Conservation (phyloP, 1,140 invertebrate species). For the Mya arenaria region DNA sequence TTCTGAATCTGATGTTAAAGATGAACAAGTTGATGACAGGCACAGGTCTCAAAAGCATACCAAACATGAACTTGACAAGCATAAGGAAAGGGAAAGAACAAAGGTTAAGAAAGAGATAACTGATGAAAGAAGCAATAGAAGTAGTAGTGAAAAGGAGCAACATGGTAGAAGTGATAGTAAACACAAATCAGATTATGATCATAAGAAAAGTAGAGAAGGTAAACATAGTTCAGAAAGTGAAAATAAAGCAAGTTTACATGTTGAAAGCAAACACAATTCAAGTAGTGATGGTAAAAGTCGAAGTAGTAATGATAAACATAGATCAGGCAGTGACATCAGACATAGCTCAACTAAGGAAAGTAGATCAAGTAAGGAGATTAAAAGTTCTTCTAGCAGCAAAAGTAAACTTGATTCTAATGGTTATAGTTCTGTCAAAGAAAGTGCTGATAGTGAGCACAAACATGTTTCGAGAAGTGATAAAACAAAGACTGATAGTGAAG, state of each 20-base stretch:
- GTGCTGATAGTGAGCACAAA: neutral
- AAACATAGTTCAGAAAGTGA: no score
- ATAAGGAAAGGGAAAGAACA: neutral
- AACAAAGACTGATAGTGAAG: neutral
- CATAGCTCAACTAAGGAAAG: neutral
- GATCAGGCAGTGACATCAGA: neutral
- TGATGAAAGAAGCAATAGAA: neutral
- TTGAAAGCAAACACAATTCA: no score
- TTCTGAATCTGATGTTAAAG: no score
- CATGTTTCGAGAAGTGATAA: neutral
- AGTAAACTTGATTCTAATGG: neutral
- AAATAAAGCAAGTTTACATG: no score
- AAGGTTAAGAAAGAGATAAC: neutral
- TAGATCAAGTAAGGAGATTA: neutral
- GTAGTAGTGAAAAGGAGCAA: neutral
- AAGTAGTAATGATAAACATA: constrained; percentile 8
- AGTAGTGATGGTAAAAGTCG: neutral
- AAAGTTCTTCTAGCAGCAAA: neutral
- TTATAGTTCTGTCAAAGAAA: neutral
- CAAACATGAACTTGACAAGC: neutral
- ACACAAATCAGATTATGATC: neutral
- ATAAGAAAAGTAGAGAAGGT: neutral
- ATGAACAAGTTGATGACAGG: no score
- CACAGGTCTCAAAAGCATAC: no score
- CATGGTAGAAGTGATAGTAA: neutral